Percentiles rank a stretch among this genome's conserved stretches.
These are phyloP conservation scores for Percopsis transmontana DNA, from an alignment of 2,113 vertebrate species.

Conservation along the genomic window DNA sequence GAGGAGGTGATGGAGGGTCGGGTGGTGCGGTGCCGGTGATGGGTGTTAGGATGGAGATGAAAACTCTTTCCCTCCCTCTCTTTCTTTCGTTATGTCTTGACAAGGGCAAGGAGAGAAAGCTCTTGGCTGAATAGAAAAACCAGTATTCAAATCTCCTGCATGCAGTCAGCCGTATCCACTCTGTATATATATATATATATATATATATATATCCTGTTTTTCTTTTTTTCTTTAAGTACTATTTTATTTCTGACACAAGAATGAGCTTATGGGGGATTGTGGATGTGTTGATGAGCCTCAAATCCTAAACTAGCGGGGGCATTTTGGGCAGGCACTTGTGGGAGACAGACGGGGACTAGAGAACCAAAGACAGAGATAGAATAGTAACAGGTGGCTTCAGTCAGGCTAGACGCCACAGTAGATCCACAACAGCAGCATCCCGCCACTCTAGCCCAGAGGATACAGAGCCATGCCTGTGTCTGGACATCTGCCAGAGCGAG, in stretches of 20 bases:
- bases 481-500: too few species aligned
- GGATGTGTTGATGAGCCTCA: constrained; percentile 7
- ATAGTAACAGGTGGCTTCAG: background rate
- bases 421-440: too few species aligned
- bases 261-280: constrained; percentile 26
- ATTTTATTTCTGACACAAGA: constrained; percentile 32
- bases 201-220: constrained; percentile 4
- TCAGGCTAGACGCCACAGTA: too few species aligned
- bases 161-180: constrained; percentile 19
- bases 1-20: constrained; percentile 8
- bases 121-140: constrained; percentile 30
- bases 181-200: too few species aligned
- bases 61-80: constrained; percentile 29
- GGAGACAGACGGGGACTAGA: constrained; percentile 24
- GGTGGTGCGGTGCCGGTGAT: background rate
- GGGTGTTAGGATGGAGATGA: constrained; percentile 39
- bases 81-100: constrained; percentile 25
- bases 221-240: background rate
- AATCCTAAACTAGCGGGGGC: constrained; percentile 15
- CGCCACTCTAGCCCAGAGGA: too few species aligned
- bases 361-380: constrained; percentile 7
- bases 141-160: constrained; percentile 17
- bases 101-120: constrained; percentile 31
- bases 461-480: too few species aligned
- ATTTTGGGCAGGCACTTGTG: constrained; percentile 25